Base-by-base conservation (phyloP, 2,113 vertebrate species). In the Acinonyx jubatus region DNA sequence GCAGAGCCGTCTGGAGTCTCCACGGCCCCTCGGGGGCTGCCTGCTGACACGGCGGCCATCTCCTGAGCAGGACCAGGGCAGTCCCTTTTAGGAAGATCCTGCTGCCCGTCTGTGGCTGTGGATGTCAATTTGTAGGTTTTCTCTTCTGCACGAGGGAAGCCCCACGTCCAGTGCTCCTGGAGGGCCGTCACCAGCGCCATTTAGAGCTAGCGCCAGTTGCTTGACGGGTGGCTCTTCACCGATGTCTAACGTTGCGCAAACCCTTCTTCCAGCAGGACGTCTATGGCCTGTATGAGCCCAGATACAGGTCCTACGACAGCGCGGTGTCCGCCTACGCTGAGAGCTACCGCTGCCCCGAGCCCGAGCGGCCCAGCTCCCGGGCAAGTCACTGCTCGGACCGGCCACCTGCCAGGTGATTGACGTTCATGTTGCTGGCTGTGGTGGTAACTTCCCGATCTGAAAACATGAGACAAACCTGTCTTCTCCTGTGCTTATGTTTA, bases 371-470 rank as follows among this genome's bases (percentile, higher is more conserved):
- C 1, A 99, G 99, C 96, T 99, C 99, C 52, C 99, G 99, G 97
- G 96, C 99, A 0, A 99, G 99, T 78, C 99, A 99, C 98, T 99
- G 99, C 98, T 99, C 99, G 0, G 99, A 99, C 96, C 98, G 99
- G 45, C 99, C 99, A 0, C 9, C 99, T 23, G 99, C 99, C 90
- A 99, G 99, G 99, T 99, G 9, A 33, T 4, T 1, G 21, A 1
- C 5, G 23, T 9, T 4, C 50, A 45, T 38, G 19, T 36, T 18
- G 14, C 57, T 36, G 45, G 52, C 61, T 52, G 3, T 11, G 18
- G 27, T 33, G 1, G 76, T 36, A 31, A 57, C 33, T 16, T n/a
- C 27, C 12, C 23, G 82, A 14, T 55, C 69, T 16, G 27, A 4
- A 18, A 41, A 41, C 14, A 13, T 25, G 5, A 0, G 1, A 5